Conservation (phyloP, 2,797 vertebrate genomes). For the Muscicapa striata region DNA sequence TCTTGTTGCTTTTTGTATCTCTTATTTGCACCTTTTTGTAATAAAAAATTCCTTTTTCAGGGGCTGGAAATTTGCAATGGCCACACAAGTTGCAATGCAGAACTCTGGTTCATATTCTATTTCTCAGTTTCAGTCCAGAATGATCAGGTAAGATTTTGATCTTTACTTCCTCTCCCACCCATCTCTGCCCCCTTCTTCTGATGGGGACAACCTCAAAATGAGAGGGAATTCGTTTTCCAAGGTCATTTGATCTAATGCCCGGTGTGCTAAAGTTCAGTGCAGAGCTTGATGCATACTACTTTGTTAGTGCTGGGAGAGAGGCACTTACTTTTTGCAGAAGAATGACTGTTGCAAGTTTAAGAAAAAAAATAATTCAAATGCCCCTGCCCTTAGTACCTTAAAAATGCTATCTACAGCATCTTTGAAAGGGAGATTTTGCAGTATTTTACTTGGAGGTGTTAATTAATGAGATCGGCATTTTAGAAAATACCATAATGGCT, state of each 20-base stretch:
- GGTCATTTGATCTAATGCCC: background rate
- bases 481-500: background rate
- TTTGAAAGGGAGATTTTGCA: background rate
- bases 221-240: background rate
- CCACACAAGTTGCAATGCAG: constrained; percentile 96
- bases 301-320: background rate
- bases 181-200: background rate
- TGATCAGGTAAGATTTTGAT: constrained; percentile 80
- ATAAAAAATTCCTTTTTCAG: constrained; percentile 73
- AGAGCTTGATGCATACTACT: background rate
- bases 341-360: background rate
- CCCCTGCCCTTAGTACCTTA: background rate
- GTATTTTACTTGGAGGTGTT: background rate
- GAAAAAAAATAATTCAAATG: fast-evolving
- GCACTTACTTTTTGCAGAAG: background rate
- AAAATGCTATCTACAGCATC: background rate
- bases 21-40: background rate
- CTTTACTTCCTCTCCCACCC: background rate
- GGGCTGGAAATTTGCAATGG: constrained; percentile 98
- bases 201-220: background rate
- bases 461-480: background rate
- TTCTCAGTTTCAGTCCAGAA: constrained; percentile 94
- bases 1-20: background rate
- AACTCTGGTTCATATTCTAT: constrained; percentile 97
- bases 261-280: background rate